Percentiles rank a stretch among this genome's conserved stretches.
Evolutionary conservation across 2,113 vertebrate species (phyloP).

Genomic region (Ia io): DNA sequence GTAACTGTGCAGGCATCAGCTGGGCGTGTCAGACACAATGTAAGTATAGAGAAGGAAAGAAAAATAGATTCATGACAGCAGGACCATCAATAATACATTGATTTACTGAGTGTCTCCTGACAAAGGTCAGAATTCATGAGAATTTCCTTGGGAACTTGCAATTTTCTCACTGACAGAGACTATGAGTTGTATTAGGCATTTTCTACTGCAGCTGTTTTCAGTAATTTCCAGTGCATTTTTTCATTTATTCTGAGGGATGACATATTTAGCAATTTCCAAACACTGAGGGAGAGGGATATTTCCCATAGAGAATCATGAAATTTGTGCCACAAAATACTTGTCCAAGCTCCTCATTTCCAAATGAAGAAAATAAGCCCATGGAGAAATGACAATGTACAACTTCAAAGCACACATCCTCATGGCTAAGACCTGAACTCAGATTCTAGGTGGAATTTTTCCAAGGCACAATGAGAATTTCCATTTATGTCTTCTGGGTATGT

Average conservation of each 20-base stretch:
- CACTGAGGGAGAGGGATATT: not conserved
- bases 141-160: slow-evolving; percentile 67
- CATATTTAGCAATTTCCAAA: not conserved
- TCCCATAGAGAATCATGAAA: not conserved
- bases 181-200: not conserved
- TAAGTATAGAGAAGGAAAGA: slow-evolving; percentile 49
- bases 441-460: not conserved
- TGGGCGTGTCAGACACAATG: slow-evolving; percentile 64
- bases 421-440: not conserved
- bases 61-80: slow-evolving; percentile 65
- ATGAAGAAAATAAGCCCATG: not conserved
- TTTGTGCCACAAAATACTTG: not conserved
- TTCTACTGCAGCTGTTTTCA: not conserved
- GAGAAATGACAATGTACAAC: not conserved
- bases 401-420: not conserved
- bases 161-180: slow-evolving; percentile 64
- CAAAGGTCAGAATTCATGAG: slow-evolving; percentile 72
- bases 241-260: not conserved
- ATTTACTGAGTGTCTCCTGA: slow-evolving; percentile 70
- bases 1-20: slow-evolving; percentile 47
- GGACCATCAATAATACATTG: slow-evolving; percentile 73
- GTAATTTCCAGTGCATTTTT: slow-evolving; percentile 34
- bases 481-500: not conserved
- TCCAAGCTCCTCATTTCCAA: not conserved
- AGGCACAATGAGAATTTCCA: not conserved